A percentile compares a stretch with the other conserved stretches of the same genome.
These are phyloP conservation scores for Perognathus longimembris DNA, from an alignment of 2,113 vertebrate genomes.

Conservation along the genomic window DNA sequence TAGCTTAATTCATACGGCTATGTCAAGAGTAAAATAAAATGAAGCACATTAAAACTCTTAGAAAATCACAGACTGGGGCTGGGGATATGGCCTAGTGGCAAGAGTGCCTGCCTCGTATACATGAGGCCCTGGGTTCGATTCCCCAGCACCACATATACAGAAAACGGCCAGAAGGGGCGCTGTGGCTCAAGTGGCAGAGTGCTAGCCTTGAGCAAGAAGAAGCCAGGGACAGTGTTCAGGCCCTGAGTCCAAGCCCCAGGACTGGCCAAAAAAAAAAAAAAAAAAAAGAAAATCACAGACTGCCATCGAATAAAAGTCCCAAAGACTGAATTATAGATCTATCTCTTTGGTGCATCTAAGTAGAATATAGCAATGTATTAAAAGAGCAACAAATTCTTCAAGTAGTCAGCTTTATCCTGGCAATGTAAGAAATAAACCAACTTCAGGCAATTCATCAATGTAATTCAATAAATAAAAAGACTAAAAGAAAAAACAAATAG, in stretches of 20 bases:
- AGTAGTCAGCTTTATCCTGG: not conserved
- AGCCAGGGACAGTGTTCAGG: too few relatives aligned
- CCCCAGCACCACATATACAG: too few relatives aligned
- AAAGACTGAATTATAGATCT: not conserved
- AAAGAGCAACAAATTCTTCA: constrained; percentile 31
- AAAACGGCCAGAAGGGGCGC: too few relatives aligned
- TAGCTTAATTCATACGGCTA: not conserved
- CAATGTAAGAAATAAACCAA: not conserved
- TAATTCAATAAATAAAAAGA: not conserved
- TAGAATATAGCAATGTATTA: not conserved
- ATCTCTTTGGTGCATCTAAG: not conserved
- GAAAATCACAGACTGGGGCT: too few relatives aligned
- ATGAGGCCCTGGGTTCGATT: too few relatives aligned
- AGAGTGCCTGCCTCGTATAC: too few relatives aligned
- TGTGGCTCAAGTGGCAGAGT: too few relatives aligned
- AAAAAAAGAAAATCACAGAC: too few relatives aligned
- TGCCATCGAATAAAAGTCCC: not conserved
- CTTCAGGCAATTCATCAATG: not conserved
- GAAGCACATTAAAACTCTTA: not conserved
- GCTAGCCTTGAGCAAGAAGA: too few relatives aligned
- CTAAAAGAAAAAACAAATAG: constrained; percentile 15
- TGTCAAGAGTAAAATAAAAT: not conserved
- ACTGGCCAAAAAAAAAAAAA: too few relatives aligned
- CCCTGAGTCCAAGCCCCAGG: too few relatives aligned
- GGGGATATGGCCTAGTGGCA: too few relatives aligned